Base-by-base conservation (phyloP, 2,113 vertebrate species). In the Protobothrops mucrosquamatus region DNA sequence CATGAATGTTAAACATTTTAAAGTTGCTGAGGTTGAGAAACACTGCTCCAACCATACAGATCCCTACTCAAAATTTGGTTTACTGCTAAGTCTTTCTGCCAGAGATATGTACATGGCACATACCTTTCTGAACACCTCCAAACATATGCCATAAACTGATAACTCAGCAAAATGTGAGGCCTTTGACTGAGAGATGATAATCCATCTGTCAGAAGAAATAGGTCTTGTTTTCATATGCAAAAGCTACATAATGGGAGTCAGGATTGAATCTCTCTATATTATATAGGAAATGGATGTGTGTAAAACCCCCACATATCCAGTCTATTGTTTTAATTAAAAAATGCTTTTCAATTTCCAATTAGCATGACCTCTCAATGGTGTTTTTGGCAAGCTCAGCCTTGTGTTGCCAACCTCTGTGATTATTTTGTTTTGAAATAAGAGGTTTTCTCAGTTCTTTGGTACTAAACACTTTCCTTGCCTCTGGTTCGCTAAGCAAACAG, bases 361-460 rank as follows among this genome's bases (percentile, higher is more conserved):
- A 90, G 74, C 39, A 56, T 90, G 81, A 94, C 88, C 88, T 92
- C 90, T 74, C 46, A 90, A 51, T 59, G 55, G 39, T 92, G 51
- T 92, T 90, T 92, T 87, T 92, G 91, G 55, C 88, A 89, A 92
- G 39, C 56, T 94, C 74, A 92, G 56, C 88, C 88, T 56, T 93
- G 56, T 90, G 74, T 91, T 92, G 56, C 88, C 92, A 91, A 94
- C 52, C 91, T 92, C 85, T 5, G 48, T 90, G 92, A 90, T 57
- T 93, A 81, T 90, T 94, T 92, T 87, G 56, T 89, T 87, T 92
- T 56, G 88, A 90, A 94, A 85, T 90, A 92, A 94, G 87, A 85
- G 51, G 39, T 93, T 93, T 93, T 86, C 74, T 64, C 20, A 48
- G 10, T 92, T 81, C 86, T 94, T 92, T 90, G 91, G 57, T 94